Base-by-base conservation (phyloP, 2,888 invertebrate species). In the Andrena haemorrhoa region DNA sequence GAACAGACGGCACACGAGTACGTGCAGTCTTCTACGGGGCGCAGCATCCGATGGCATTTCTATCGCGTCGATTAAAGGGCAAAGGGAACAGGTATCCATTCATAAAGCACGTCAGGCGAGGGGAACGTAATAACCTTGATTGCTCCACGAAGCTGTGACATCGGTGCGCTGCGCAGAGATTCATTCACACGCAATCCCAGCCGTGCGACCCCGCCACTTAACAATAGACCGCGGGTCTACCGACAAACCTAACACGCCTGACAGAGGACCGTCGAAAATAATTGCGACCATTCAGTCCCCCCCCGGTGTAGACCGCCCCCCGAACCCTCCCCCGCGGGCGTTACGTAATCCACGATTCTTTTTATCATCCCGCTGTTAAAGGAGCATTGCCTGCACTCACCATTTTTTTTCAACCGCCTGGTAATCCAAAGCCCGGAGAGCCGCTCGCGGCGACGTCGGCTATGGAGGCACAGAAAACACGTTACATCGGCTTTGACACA, bases 401-500 rank as follows among this genome's bases (percentile, higher is more conserved):
- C 83, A 83, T 68, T 47, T 71, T 83, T 60, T 68, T 41, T 5
- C 23, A 12, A 1, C 20, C 31, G 33, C 56, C 41, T 23, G 29
- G 49, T 81, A 84, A 23, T 85, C 84, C 84, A 68, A 81, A 72
- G 60, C 41, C n/a, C 47, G 23, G 8, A 12, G 56, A 31, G 65
- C 41, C 72, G 81, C 69, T 65, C 58, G 33, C 61, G 63, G 66
- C 69, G 56, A 63, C 63, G 74, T 73, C 60, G 72, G 60, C 72
- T 82, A 75, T 64, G 78, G 82, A 68, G 60, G 84, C 82, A 85
- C 82, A 84, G 79, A 84, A 56, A 83, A 79, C 85, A 84, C 85
- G 84, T 84, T 79, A 82, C 82, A 68, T 84, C 73, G 82, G 51
- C 78, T 85, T 82, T 85, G 85, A 85, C 85, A 85, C 84, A 85